These are phyloP conservation scores for Limnothrissa miodon DNA, from an alignment of 2,113 vertebrate species.

Conservation along the genomic window DNA sequence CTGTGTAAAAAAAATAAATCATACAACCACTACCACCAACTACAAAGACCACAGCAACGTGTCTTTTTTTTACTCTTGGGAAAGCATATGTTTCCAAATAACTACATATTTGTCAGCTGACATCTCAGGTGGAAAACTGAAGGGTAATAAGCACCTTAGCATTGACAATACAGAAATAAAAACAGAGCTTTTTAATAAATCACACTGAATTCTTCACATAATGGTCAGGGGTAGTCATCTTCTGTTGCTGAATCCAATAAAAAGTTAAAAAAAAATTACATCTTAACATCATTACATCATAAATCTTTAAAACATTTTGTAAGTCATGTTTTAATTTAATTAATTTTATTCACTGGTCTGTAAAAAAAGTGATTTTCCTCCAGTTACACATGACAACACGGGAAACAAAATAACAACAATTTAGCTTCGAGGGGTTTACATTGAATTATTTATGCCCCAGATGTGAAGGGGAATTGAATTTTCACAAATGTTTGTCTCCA, in stretches of 20 bases:
- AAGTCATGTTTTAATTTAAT: background rate
- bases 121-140: no score
- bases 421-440: background rate
- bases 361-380: background rate
- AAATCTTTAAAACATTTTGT: background rate
- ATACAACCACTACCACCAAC: background rate
- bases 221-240: background rate
- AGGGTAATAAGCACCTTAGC: background rate
- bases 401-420: background rate
- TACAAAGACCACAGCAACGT: background rate
- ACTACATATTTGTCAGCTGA: background rate
- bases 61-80: background rate
- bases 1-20: background rate
- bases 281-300: background rate
- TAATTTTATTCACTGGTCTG: background rate
- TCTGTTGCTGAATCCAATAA: background rate
- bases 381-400: background rate
- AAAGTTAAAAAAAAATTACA: slow-evolving; percentile 6
- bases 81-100: background rate
- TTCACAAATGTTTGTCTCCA: background rate
- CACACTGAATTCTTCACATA: background rate
- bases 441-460: background rate
- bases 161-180: background rate
- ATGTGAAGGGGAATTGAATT: slow-evolving; percentile 13
- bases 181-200: background rate